Evolutionary conservation across 2,888 invertebrate species (phyloP), one percentile per base, ranked within the genome.

Genomic region (Eristalis intricaria): DNA sequence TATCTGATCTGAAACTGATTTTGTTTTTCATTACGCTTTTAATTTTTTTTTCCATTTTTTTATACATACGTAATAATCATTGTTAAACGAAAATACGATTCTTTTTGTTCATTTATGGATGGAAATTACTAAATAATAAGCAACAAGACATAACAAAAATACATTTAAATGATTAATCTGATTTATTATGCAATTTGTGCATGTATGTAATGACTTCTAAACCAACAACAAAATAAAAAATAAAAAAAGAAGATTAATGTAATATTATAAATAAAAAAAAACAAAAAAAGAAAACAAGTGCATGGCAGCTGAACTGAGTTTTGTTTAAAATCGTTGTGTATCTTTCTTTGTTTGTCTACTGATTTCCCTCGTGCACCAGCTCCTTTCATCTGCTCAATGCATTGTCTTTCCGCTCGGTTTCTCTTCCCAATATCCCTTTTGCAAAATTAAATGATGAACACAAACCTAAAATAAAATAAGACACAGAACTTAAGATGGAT

Each of bases 181-280:
- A 78, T 74, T 70, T 78, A 82, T 86, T 70, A 64, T 23, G 60
- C 60, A 60, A 60, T 50, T 19, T 50, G 23, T 60, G 82, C 85
- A 85, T 85, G 71, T 60, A 77, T 86, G 84, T 84, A 63, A 78
- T 79, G 35, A 82, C 73, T 58, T 82, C 61, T 82, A 68, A 29
- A 80, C 65, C 60, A 79, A 32, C 43, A 26, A 66, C 15, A 60
- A 60, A 60, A 29, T 64, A 32, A 63, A 66, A 64, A 82, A 81
- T 65, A 80, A 81, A 80, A 81, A 69, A 32, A 73, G 58, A 70
- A 70, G 40, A 81, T 81, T 75, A 75, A 81, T 81, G 81, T 81
- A 81, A 81, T 75, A 81, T 65, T 75, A 75, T 81, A 70, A 76
- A 81, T 76, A 76, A 76, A 70, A 81, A 15, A 75, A 70, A 61